These are phyloP conservation scores for Scaeva pyrastri DNA, from an alignment of 2,888 invertebrate genomes.

Conservation along the genomic window DNA sequence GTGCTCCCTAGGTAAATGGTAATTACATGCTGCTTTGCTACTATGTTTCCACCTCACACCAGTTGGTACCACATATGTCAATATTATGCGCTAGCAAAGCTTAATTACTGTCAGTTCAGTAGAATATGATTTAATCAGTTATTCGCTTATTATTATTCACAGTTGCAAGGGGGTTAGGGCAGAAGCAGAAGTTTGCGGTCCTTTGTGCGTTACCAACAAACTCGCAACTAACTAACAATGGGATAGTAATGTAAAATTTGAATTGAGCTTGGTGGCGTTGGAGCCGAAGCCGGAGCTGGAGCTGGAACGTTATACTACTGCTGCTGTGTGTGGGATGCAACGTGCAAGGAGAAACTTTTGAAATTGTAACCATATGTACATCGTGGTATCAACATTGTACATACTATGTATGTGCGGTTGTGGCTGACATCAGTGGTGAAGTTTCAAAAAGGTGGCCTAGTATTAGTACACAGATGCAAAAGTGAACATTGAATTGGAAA, in stretches of 20 bases:
- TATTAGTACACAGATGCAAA: slow-evolving; percentile 3
- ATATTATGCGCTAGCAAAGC: slow-evolving; percentile 62
- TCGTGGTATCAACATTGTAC: slow-evolving; percentile 5
- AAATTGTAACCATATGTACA: slow-evolving; percentile 31
- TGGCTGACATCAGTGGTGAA: background rate
- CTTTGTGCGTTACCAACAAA: slow-evolving; percentile 52
- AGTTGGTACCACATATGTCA: slow-evolving; percentile 55
- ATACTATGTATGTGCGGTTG: background rate
- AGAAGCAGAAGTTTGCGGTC: slow-evolving; percentile 17
- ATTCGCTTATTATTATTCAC: slow-evolving; percentile 70
- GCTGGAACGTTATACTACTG: no score
- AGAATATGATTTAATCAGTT: slow-evolving; percentile 74
- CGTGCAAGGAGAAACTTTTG: slow-evolving; percentile 10
- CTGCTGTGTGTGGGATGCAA: no score
- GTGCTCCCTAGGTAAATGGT: slow-evolving; percentile 66
- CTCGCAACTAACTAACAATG: slow-evolving; percentile 19
- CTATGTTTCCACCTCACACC: slow-evolving; percentile 11
- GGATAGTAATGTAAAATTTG: slow-evolving; percentile 51
- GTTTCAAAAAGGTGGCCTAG: slow-evolving; percentile 5
- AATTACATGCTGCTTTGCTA: slow-evolving; percentile 62
- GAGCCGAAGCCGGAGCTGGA: no score
- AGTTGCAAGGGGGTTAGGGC: slow-evolving; percentile 45
- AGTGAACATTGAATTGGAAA: slow-evolving; percentile 33
- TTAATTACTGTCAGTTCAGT: slow-evolving; percentile 73
- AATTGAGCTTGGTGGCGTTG: background rate